A percentile compares a stretch with the other conserved stretches of the same genome.
Conservation (phyloP, 2,888 invertebrate species). For the Hyppa rectilinea region DNA sequence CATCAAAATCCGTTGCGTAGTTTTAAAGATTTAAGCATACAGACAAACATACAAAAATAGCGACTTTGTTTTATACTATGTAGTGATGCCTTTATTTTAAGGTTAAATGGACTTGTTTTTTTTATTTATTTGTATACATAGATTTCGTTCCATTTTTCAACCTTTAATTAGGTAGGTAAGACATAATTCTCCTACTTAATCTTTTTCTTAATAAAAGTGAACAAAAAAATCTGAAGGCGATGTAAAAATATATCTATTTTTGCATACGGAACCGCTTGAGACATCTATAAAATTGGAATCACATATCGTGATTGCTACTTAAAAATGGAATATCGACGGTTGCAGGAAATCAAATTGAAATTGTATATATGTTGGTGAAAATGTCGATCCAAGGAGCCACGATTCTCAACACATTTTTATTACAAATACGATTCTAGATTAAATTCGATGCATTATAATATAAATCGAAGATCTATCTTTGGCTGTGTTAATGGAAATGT, state of each 20-base stretch:
- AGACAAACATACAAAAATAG: too few species aligned
- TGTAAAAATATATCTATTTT: constrained; percentile 20
- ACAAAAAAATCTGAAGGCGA: background rate
- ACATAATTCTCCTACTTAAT: background rate
- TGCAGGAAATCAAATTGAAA: constrained; percentile 85
- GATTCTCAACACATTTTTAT: constrained; percentile 63
- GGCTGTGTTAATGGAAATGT: constrained; percentile 14
- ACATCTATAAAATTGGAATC: constrained; percentile 76
- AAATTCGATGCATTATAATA: constrained; percentile 60
- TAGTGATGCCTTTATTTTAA: too few species aligned
- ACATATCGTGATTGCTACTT: constrained; percentile 84
- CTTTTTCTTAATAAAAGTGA: constrained; percentile 8
- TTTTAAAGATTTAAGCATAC: too few species aligned
- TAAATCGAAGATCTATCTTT: constrained; percentile 42
- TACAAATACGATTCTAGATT: constrained; percentile 63
- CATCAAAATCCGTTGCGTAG: too few species aligned
- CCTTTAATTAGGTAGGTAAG: background rate
- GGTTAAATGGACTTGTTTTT: too few species aligned
- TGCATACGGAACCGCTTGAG: constrained; percentile 56
- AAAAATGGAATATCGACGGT: constrained; percentile 81
- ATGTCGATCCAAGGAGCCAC: constrained; percentile 75
- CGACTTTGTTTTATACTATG: too few species aligned
- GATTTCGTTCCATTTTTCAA: background rate
- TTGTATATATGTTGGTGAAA: constrained; percentile 79
- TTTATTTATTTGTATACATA: too few species aligned